Evolutionary conservation across 2,888 invertebrate genomes (phyloP).

Genomic region (Spodoptera picta): DNA sequence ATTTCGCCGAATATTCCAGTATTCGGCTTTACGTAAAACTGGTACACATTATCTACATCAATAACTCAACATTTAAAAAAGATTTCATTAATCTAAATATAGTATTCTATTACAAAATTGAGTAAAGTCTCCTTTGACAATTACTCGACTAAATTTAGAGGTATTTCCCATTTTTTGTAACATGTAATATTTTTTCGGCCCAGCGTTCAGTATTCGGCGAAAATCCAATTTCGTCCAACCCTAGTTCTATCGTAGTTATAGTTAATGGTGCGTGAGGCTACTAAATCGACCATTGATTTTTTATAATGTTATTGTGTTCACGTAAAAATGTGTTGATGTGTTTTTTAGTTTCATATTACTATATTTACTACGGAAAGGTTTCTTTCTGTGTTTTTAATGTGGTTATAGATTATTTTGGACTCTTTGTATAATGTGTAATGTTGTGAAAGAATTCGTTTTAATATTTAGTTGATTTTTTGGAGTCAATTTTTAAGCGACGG

Average conservation of each 20-base stretch:
- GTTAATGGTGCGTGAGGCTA: constrained; percentile 68
- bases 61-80: no score
- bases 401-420: constrained; percentile 23
- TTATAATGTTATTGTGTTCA: constrained; percentile 60
- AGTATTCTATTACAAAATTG: no score
- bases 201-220: neutral
- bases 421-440: no score
- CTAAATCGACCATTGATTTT: constrained; percentile 68
- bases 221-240: constrained; percentile 6
- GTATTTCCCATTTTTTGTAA: neutral
- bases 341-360: constrained; percentile 46
- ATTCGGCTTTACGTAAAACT: neutral
- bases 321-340: constrained; percentile 55
- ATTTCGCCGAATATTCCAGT: neutral
- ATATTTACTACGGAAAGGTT: constrained; percentile 31
- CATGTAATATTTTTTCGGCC: neutral
- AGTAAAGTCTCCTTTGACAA: no score
- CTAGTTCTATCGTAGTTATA: constrained; percentile 45
- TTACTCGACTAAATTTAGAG: no score
- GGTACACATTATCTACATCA: no score
- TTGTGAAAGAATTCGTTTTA: no score
- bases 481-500: no score
- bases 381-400: constrained; percentile 27
- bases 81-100: no score
- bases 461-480: no score